Base-by-base conservation (phyloP, 2,888 invertebrate genomes). In the Trachelus tabidus region DNA sequence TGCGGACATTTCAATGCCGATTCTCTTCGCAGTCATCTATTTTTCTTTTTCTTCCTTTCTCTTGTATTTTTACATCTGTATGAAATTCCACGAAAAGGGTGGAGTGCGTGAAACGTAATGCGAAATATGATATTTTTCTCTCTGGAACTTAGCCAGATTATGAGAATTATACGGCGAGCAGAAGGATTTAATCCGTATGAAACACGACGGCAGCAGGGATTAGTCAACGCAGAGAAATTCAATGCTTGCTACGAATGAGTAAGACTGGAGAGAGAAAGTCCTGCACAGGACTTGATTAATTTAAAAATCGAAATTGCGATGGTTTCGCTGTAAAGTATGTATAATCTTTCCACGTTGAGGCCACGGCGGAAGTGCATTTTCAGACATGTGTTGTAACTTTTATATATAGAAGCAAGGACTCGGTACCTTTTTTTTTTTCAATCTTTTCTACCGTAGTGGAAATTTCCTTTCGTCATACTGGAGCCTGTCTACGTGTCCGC, bases 171-270 rank as follows among this genome's bases (percentile, higher is more conserved):
- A 85, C 82, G 85, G 81, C 78, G 75, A 80, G 82, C 78, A 84
- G 81, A 81, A 84, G 83, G 81, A 85, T 87, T 88, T 87, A 87
- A 86, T 86, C 84, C 85, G 83, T 81, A 85, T 86, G 84, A 87
- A 88, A 87, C 87, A 86, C 80, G 87, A 85, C 84, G 85, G 84
- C 85, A 85, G 85, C 80, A 73, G 75, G 85, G 87, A 88, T 88
- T 88, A 87, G 85, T 82, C 80, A 79, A 81, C 81, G 81, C 83
- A 86, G 81, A 75, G 81, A 85, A 85, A 84, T 87, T 85, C 80
- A 78, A 81, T 80, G 79, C 80, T 31, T 71, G 31, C 31, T 34
- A 34, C 31, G 71, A 34, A 34, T 71, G 33, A 31, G 71, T 31
- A 71, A 31, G 71, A 9, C 12, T 35, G 23, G 30, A 71, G 15